Conservation (phyloP, 1,140 invertebrate species). For the Penaeus vannamei region DNA sequence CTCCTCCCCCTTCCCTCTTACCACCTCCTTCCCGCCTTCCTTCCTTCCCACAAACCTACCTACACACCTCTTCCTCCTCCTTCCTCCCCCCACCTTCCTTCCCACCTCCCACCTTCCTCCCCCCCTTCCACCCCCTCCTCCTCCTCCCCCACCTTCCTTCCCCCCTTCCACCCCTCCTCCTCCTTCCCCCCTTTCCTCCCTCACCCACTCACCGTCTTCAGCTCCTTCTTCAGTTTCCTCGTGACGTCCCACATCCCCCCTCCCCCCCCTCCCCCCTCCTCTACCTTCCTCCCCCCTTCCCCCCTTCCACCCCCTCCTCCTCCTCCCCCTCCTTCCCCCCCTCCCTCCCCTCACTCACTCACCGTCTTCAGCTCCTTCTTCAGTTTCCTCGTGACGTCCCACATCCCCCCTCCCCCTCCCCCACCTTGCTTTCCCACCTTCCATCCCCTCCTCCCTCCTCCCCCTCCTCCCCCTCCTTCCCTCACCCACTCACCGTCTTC, state of each 20-base stretch:
- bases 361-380: not conserved
- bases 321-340: slow-evolving; percentile 1
- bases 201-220: not conserved
- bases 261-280: not conserved
- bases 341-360: not conserved
- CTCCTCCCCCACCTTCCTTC: not conserved
- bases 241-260: not conserved
- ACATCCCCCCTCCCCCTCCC: not conserved
- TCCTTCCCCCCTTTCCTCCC: not conserved
- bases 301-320: not conserved
- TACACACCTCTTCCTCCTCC: not conserved
- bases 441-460: not conserved
- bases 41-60: not conserved
- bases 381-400: too few relatives aligned
- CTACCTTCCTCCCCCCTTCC: slow-evolving; percentile 1
- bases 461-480: not conserved
- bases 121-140: not conserved
- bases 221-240: not conserved
- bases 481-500: too few relatives aligned
- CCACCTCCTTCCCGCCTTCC: too few relatives aligned
- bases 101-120: not conserved
- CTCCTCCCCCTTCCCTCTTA: not conserved
- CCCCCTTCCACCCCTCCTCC: slow-evolving; percentile 5
- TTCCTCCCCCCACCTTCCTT: not conserved
- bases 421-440: not conserved